Conservation (phyloP, 2,888 invertebrate genomes). For the Diarsia rubi region DNA sequence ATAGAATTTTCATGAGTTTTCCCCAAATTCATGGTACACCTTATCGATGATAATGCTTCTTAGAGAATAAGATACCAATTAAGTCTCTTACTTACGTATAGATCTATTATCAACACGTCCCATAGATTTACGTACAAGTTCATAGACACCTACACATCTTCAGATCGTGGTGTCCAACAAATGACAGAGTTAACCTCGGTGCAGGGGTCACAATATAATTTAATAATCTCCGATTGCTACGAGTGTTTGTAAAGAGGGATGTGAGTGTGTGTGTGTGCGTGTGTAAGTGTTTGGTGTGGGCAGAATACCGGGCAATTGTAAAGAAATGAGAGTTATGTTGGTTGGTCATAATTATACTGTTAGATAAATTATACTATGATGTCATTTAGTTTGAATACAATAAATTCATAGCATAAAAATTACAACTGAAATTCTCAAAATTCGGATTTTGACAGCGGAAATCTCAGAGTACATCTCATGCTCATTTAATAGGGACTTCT, state of each 20-base stretch:
- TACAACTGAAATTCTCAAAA: neutral
- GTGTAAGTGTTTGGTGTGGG: conserved; percentile 35
- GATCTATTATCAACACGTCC: neutral
- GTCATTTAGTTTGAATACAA: neutral
- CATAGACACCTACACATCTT: conserved; percentile 18
- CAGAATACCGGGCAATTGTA: conserved; percentile 32
- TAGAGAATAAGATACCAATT: neutral
- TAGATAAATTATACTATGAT: neutral
- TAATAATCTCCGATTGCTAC: conserved; percentile 50
- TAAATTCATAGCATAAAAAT: neutral
- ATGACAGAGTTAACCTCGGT: conserved; percentile 58
- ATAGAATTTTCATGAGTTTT: neutral
- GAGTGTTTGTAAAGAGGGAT: conserved; percentile 16
- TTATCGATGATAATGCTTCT: neutral
- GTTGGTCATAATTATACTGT: conserved; percentile 1
- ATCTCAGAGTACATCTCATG: no score
- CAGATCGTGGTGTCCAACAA: conserved; percentile 37
- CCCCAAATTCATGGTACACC: neutral
- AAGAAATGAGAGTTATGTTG: conserved; percentile 2
- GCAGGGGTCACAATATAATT: conserved; percentile 68
- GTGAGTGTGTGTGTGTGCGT: conserved; percentile 14
- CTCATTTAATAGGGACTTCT: neutral
- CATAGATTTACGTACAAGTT: neutral
- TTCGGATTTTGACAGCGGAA: neutral
- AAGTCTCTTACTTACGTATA: neutral